Percentiles rank a stretch among this genome's conserved stretches.
phyloP scores from a whole-genome alignment of 2,113 vertebrate genomes.

The Hystrix cristata region DNA sequence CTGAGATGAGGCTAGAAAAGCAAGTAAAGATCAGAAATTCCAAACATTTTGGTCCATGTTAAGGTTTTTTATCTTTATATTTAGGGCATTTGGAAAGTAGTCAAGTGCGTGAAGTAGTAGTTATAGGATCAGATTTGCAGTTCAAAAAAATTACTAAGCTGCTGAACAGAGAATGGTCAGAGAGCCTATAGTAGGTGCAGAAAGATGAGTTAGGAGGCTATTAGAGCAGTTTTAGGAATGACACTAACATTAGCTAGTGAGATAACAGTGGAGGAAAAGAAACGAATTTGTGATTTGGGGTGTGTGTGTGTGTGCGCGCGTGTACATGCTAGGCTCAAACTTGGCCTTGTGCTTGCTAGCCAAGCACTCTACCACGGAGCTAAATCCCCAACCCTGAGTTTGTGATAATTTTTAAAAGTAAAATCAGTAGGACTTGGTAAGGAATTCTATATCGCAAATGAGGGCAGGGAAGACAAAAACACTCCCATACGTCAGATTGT shows the following conservation, averaged over 20 bases:
- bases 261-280: background rate
- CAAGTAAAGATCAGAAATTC: background rate
- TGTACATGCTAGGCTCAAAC: too few relatives aligned
- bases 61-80: background rate
- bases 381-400: background rate
- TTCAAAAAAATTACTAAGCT: background rate
- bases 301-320: too few relatives aligned
- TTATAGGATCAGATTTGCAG: background rate
- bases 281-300: background rate
- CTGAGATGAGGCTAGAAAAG: background rate
- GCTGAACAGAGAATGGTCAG: background rate
- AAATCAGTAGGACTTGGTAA: conserved; percentile 1
- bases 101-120: background rate
- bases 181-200: background rate
- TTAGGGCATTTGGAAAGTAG: background rate
- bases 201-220: background rate
- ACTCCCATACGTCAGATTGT: conserved; percentile 9
- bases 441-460: background rate
- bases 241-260: background rate
- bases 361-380: too few relatives aligned
- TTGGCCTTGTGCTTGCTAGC: too few relatives aligned
- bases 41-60: background rate
- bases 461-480: background rate
- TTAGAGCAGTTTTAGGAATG: background rate
- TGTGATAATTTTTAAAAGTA: background rate